Evolutionary conservation across 2,888 invertebrate genomes (phyloP), one percentile per base, ranked within the genome.

Genomic region (Drosophila ustulata): DNA sequence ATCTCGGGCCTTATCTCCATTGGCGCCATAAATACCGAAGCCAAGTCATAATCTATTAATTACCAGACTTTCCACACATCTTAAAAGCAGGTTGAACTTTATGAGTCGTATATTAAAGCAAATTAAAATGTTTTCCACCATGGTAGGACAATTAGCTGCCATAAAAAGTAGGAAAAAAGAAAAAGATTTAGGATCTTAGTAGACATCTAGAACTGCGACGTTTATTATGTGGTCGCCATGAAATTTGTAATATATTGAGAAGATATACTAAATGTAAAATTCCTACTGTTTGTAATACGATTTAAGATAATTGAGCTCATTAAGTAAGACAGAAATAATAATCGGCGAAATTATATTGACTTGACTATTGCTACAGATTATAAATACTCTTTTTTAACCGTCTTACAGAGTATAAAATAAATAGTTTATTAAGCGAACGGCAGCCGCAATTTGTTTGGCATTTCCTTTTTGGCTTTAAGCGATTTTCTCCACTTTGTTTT

Each of bases 21-120:
- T 80, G 88, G 83, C 83, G 83, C 88, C 83, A 75, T 83, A 80
- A 86, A 83, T 86, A 80, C 75, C 83, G 57, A 49, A 73, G 69
- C 7, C 75, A 49, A 78, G 64, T 71, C 87, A 88, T 83, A 83
- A 88, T 83, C 87, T 88, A 83, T 88, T 88, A 83, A 86, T 83
- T 86, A 83, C 75, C 55, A n/a, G 68, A 78, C 83, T 83, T 75
- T 86, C 83, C 87, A 88, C 88, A 83, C 87, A 71, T 82, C 70
- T 82, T 73, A 65, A 70, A 80, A 63, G 57, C 68, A 59, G 80
- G 59, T 68, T 79, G 67, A 73, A 57, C 51, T 78, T 78, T 76
- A 74, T 66, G 75, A 69, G 51, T 63, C 46, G 65, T 62, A 62
- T 64, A 61, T 69, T 57, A 53, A 25, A 32, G 32, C 55, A 46